Conservation (phyloP, 2,888 invertebrate genomes). For the Lacanobia oleracea region DNA sequence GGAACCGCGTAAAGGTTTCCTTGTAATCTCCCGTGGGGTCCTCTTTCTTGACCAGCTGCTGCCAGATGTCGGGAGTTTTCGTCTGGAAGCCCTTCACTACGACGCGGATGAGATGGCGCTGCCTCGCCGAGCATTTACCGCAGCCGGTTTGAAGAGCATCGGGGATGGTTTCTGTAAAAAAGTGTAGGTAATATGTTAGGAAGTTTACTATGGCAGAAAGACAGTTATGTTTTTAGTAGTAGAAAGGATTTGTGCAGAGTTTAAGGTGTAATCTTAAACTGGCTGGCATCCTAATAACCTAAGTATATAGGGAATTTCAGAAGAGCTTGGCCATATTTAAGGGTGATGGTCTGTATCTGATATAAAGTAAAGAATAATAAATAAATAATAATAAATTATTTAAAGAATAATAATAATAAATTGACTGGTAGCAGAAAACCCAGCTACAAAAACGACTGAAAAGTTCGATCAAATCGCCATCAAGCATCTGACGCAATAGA, state of each 20-base stretch:
- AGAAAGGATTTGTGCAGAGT: background rate
- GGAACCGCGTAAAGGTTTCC: constrained; percentile 89
- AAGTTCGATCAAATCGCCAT: too few species aligned
- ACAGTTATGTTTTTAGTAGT: background rate
- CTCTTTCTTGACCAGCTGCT: constrained; percentile 91
- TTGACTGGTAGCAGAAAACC: too few species aligned
- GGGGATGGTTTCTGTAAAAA: constrained; percentile 77
- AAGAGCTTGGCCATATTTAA: too few species aligned
- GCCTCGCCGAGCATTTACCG: constrained; percentile 92
- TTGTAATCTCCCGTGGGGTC: constrained; percentile 92
- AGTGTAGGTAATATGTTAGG: background rate
- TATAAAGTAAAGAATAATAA: too few species aligned
- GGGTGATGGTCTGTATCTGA: too few species aligned
- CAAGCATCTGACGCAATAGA: too few species aligned
- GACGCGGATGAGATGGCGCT: constrained; percentile 89
- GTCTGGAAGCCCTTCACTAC: constrained; percentile 92
- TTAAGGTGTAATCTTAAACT: background rate
- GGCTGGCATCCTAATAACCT: too few species aligned
- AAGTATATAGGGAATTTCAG: too few species aligned
- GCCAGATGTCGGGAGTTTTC: constrained; percentile 92
- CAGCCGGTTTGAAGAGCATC: constrained; percentile 88
- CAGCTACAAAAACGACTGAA: too few species aligned
- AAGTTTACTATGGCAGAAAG: background rate
- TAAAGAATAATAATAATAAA: too few species aligned
- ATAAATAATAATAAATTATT: too few species aligned